Evolutionary conservation across 1,140 invertebrate genomes (phyloP), one percentile per base, ranked within the genome.

Genomic region (Yoshiicerus persimilis): DNA sequence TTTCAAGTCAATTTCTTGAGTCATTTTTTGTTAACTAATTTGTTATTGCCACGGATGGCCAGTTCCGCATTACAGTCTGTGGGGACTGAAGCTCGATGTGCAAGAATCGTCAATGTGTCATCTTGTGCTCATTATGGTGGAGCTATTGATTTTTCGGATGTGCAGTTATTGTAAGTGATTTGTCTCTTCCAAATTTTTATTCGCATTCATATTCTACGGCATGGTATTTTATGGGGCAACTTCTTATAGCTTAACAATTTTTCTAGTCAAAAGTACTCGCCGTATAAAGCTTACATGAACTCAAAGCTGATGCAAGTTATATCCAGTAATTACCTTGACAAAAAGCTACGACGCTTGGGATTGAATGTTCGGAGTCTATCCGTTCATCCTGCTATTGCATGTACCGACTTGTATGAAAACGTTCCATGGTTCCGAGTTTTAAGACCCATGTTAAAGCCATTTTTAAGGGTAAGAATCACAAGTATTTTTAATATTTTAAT

Each of bases 361-460:
- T 91, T 93, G 5, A 92, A 92, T 70, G 94, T 98, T 1, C 94
- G 95, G 92, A 93, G 95, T 1, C 95, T 95, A 91, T 94, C 95
- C 0, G 95, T 98, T 11, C 97, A 98, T 94, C 97, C 97, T 9
- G 97, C 97, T n/a, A 93, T 98, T 64, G 96, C 98, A 1, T 94
- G 96, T 92, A 97, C 97, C 1, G 96, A 96, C 87, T 92, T 98
- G 38, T 98, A 84, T 47, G 38, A 84, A 30, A 41, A 84, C 23
- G 83, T 84, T 13, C 30, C 38, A 8, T 84, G 83, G 83, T 41
- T 84, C 20, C n/a, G 25, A 2, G 4, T 27, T 4, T 10, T 41
- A 3, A 47, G 11, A 6, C 47, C 38, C 9, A 2, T 84, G 1
- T 4, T 84, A 4, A 41, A 62, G 27, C 83, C 47, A 8, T 27